phyloP scores from a whole-genome alignment of 1,140 invertebrate species.

The Procambarus virginalis region DNA sequence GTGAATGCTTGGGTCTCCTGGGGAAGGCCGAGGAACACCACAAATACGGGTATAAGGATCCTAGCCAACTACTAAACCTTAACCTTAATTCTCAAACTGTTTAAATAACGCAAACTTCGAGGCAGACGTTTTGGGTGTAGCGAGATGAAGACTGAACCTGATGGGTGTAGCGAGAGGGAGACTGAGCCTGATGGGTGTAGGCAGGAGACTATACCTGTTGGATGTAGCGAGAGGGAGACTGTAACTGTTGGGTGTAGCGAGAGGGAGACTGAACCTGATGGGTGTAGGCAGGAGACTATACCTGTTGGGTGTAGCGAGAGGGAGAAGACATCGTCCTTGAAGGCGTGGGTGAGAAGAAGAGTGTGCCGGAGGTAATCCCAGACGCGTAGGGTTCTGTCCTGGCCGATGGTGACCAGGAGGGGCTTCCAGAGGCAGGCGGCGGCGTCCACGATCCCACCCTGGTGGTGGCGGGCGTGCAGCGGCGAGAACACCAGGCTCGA shows the following conservation, averaged over 20 bases:
- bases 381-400: constrained; percentile 61
- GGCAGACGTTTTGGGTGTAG: no score
- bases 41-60: no score
- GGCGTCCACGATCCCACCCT: constrained; percentile 52
- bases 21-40: no score
- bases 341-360: constrained; percentile 59
- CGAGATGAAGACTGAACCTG: no score
- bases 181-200: no score
- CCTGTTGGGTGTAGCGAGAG: constrained; percentile 65
- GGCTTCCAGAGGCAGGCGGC: constrained; percentile 67
- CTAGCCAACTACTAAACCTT: no score
- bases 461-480: constrained; percentile 55
- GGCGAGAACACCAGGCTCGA: constrained; percentile 61
- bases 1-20: no score
- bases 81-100: no score
- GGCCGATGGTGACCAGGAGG: constrained; percentile 47
- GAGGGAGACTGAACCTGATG: no score
- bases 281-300: not conserved
- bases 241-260: no score
- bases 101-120: no score
- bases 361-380: constrained; percentile 58
- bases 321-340: constrained; percentile 69
- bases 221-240: constrained; percentile 63
- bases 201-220: constrained; percentile 40
- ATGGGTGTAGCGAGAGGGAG: no score